Evolutionary conservation across 37 sponge, comb jelly and placozoan genomes (phyloP).

Genomic region (Cliona cf. orientalis): DNA sequence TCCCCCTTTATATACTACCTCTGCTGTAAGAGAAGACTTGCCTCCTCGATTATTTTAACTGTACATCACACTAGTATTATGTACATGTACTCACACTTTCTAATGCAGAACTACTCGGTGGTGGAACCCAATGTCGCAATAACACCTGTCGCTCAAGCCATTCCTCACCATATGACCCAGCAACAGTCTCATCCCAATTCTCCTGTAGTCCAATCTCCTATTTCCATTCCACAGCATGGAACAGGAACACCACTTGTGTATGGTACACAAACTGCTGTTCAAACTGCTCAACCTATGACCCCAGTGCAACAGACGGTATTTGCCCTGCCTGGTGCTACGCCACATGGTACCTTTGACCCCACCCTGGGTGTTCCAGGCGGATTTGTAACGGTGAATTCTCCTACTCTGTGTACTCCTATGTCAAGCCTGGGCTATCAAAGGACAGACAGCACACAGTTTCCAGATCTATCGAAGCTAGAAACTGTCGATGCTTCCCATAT

Average conservation of each 20-base stretch:
- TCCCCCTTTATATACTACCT: too few relatives aligned
- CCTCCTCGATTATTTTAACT: not conserved
- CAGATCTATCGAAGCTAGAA: not conserved
- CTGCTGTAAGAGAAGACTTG: too few relatives aligned
- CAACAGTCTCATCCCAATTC: conserved; percentile 30
- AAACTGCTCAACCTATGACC: conserved; percentile 2
- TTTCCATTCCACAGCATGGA: not conserved
- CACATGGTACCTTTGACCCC: not conserved
- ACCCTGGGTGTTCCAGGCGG: not conserved
- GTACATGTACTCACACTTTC: not conserved
- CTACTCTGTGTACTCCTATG: conserved; percentile 12
- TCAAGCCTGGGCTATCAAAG: conserved; percentile 26
- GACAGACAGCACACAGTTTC: not conserved
- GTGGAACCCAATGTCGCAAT: not conserved
- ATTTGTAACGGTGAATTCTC: not conserved
- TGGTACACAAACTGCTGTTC: not conserved
- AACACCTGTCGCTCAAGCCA: conserved; percentile 19
- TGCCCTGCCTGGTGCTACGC: not conserved
- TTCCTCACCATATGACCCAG: conserved; percentile 22
- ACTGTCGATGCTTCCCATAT: not conserved
- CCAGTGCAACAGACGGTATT: not conserved
- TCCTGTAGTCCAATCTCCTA: conserved; percentile 41
- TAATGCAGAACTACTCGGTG: not conserved
- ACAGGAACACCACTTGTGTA: not conserved
- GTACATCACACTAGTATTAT: not conserved